Evolutionary conservation across 1,140 invertebrate genomes (phyloP), one percentile per base, ranked within the genome.

Genomic region (Gonatopus flavifemur): DNA sequence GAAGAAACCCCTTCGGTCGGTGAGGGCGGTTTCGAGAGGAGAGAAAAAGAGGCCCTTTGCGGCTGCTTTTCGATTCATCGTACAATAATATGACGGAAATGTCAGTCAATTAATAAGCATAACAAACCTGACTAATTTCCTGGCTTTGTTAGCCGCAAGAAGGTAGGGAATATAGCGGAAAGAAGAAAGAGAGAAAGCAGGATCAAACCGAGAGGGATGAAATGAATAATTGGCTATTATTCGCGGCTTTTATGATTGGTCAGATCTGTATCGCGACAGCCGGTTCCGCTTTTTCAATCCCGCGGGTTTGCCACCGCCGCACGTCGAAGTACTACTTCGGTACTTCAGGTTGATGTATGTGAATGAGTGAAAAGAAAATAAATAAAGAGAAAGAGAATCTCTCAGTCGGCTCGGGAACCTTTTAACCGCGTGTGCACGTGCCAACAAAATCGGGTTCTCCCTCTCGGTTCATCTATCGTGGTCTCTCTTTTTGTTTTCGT

Each of bases 71-170:
- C 66, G 62, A 69, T 74, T 71, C 70, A 66, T 64, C 60, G 59
- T 65, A 67, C 64, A 75, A 76, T 76, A 74, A 76, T 74, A 76
- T 74, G 72, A 75, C 74, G 73, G 76, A 76, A 78, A 77, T 64
- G 74, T 75, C 76, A 76, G 74, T 78, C 76, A 78, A 77, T 78
- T 77, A 78, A 78, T 78, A 78, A 77, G 66, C 74, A 75, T 70
- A 75, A 72, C 72, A 63, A 71, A 77, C 69, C 76, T 76, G 72
- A 77, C 75, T 77, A 74, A 77, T 77, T 76, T 74, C 72, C 72
- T n/a, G 68, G 58, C 65, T 71, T 76, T 74, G 71, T 74, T 67
- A 49, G 63, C 55, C 54, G 41, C 50, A 52, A n/a, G n/a, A n/a
- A n/a, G n/a, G n/a, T n/a, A n/a, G n/a, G n/a, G n/a, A n/a, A 56